phyloP scores from a whole-genome alignment of 2,888 invertebrate genomes.

The Cheilosia urbana region DNA sequence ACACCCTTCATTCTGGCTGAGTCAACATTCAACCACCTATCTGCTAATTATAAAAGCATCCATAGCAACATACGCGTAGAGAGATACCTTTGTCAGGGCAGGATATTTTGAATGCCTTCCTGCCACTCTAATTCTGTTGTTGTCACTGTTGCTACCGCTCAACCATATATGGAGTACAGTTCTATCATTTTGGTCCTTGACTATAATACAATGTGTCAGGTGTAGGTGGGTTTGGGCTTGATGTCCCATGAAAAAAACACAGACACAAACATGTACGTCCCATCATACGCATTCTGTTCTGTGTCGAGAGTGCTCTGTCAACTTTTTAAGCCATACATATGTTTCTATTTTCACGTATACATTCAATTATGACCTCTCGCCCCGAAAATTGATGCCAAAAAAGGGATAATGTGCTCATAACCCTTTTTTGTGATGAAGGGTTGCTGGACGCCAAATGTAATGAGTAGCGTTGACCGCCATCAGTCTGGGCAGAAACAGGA shows the following conservation, averaged over 20 bases:
- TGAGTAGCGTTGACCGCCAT: constrained; percentile 28
- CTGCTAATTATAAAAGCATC: constrained; percentile 64
- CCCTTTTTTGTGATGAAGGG: constrained; percentile 10
- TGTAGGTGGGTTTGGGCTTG: constrained; percentile 15
- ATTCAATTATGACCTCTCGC: constrained; percentile 48
- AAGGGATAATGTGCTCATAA: constrained; percentile 64
- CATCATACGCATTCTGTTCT: constrained; percentile 10
- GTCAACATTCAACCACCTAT: constrained; percentile 50
- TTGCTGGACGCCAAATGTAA: constrained; percentile 4
- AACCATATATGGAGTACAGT: constrained; percentile 3
- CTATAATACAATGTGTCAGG: constrained; percentile 42
- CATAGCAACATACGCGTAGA: constrained; percentile 37
- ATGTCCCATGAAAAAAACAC: background rate
- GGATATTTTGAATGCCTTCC: constrained; percentile 39
- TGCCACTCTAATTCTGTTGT: constrained; percentile 27
- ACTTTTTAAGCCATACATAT: constrained; percentile 33
- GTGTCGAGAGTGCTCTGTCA: constrained; percentile 23
- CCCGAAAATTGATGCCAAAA: constrained; percentile 28
- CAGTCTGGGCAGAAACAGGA: constrained; percentile 18
- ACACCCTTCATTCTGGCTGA: constrained; percentile 47
- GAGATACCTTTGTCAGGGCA: constrained; percentile 30
- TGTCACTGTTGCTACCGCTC: constrained; percentile 20
- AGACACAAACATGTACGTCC: background rate
- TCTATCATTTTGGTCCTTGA: constrained; percentile 23
- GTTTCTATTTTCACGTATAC: constrained; percentile 34